Evolutionary conservation across 2,113 vertebrate species (phyloP).

Genomic region (Trinectes maculatus): DNA sequence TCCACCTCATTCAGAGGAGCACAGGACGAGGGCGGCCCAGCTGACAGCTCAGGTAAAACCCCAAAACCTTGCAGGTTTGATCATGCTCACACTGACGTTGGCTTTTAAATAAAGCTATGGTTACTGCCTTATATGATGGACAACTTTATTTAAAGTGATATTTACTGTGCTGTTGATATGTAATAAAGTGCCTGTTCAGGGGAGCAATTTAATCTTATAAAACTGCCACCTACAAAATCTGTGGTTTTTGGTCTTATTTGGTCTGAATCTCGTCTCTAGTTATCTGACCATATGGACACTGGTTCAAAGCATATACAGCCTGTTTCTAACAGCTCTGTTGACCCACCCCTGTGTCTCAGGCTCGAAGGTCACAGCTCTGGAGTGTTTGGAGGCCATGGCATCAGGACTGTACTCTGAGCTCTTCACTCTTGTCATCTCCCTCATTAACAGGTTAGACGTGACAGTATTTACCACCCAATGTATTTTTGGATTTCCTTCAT

Average conservation of each 20-base stretch:
- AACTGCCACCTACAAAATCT: too few relatives aligned
- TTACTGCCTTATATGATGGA: too few relatives aligned
- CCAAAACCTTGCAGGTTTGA: neutral
- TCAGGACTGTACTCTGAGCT: conserved; percentile 93
- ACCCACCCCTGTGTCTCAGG: conserved; percentile 72
- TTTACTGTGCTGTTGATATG: too few relatives aligned
- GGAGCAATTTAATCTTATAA: too few relatives aligned
- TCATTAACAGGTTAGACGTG: conserved; percentile 89
- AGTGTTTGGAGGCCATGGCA: conserved; percentile 95
- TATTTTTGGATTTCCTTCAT: neutral
- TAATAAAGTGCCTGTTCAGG: too few relatives aligned
- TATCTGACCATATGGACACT: too few relatives aligned
- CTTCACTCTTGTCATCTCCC: conserved; percentile 93
- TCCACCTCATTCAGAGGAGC: conserved; percentile 94
- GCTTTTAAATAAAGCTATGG: neutral
- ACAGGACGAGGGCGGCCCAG: conserved; percentile 81
- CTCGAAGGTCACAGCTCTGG: conserved; percentile 89
- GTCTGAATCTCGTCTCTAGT: too few relatives aligned
- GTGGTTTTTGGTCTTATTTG: too few relatives aligned
- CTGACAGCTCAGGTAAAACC: conserved; percentile 80
- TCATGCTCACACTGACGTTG: neutral
- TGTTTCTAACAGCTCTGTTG: neutral
- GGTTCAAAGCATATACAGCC: too few relatives aligned
- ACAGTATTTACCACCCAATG: neutral
- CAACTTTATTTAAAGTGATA: too few relatives aligned